Percentiles rank a stretch among this genome's conserved stretches.
Conservation (phyloP, 2,888 invertebrate genomes). For the Drosophila macrospina region DNA sequence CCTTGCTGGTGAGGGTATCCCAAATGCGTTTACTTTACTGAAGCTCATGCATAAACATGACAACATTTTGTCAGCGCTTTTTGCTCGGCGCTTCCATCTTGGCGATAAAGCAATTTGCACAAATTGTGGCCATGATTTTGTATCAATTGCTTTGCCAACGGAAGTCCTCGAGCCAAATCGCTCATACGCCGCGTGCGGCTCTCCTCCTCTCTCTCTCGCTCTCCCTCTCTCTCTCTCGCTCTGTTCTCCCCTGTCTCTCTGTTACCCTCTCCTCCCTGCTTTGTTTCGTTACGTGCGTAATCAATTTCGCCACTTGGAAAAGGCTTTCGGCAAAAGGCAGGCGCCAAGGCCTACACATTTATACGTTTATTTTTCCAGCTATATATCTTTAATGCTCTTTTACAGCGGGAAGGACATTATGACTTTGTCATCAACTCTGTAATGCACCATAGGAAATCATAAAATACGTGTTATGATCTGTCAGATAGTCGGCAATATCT, state of each 20-base stretch:
- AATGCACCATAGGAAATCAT: background rate
- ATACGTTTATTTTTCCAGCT: slow-evolving; percentile 41
- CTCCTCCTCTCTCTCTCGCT: background rate
- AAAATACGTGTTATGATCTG: slow-evolving; percentile 5
- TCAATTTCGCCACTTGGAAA: slow-evolving; percentile 55
- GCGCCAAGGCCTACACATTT: slow-evolving; percentile 16
- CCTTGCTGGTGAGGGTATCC: background rate
- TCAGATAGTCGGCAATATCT: too few relatives aligned
- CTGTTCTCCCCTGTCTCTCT: background rate
- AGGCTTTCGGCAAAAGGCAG: slow-evolving; percentile 28
- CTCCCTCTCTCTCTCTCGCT: background rate
- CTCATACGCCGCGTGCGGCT: slow-evolving; percentile 59
- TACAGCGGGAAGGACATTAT: background rate
- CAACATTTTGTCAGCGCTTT: slow-evolving; percentile 56
- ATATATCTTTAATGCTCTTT: slow-evolving; percentile 28
- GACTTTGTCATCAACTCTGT: slow-evolving; percentile 17
- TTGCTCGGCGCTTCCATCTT: slow-evolving; percentile 24
- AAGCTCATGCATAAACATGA: slow-evolving; percentile 58
- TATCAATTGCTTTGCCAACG: slow-evolving; percentile 68
- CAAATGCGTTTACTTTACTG: slow-evolving; percentile 1
- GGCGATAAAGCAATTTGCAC: slow-evolving; percentile 68
- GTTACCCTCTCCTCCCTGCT: background rate
- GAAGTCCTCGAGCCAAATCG: slow-evolving; percentile 52
- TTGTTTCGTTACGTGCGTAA: slow-evolving; percentile 37
- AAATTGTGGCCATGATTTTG: slow-evolving; percentile 76